Evolutionary conservation across 2,797 vertebrate genomes (phyloP).

Genomic region (Bryconaethiops microstoma): DNA sequence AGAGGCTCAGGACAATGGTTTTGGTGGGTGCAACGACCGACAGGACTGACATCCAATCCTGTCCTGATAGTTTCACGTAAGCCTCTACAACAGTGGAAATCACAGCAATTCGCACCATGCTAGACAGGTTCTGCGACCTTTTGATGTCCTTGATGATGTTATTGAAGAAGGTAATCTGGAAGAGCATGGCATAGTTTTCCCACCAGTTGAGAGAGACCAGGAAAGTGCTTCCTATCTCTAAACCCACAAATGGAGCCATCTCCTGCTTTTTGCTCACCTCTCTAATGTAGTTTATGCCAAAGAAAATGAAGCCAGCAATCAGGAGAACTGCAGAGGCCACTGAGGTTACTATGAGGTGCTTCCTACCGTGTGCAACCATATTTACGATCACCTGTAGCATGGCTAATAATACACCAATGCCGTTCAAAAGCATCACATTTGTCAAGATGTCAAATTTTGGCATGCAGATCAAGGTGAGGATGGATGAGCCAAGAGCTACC

Average conservation of each 20-base stretch:
- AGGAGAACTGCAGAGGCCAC: slow-evolving; percentile 53
- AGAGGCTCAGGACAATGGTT: slow-evolving; percentile 51
- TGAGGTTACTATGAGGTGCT: slow-evolving; percentile 45
- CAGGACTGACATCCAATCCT: slow-evolving; percentile 64
- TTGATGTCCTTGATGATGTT: slow-evolving; percentile 59
- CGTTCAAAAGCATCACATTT: slow-evolving; percentile 59
- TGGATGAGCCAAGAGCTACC: slow-evolving; percentile 35
- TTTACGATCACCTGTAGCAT: slow-evolving; percentile 53
- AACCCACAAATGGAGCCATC: slow-evolving; percentile 52
- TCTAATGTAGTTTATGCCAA: slow-evolving; percentile 54
- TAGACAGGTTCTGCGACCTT: slow-evolving; percentile 64
- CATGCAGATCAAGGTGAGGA: slow-evolving; percentile 57
- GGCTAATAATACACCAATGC: slow-evolving; percentile 57
- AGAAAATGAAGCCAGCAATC: slow-evolving; percentile 62
- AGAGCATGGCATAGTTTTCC: slow-evolving; percentile 68
- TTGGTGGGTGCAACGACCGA: slow-evolving; percentile 59
- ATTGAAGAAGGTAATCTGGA: slow-evolving; percentile 55
- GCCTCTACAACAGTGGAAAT: slow-evolving; percentile 12
- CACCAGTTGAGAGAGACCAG: slow-evolving; percentile 78
- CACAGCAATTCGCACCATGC: slow-evolving; percentile 67
- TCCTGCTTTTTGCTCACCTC: background rate
- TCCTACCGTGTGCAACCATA: slow-evolving; percentile 51
- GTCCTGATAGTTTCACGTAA: too few relatives aligned
- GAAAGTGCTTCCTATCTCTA: slow-evolving; percentile 52
- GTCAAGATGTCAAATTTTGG: slow-evolving; percentile 62